phyloP scores from a whole-genome alignment of 2,113 vertebrate genomes.

The Pangasianodon hypophthalmus region DNA sequence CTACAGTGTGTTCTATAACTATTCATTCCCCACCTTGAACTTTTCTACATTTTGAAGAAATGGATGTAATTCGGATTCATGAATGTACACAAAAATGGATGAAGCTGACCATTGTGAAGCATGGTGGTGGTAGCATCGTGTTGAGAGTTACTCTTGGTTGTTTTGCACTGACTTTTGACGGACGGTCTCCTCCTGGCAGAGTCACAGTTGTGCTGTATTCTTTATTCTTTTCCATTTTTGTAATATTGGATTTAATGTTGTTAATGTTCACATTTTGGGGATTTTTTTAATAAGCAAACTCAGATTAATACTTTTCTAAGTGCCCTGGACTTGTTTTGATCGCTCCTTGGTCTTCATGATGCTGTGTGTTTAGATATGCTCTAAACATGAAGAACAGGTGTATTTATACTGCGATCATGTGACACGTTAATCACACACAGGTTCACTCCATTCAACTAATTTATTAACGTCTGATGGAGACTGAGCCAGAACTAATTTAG shows the following conservation, averaged over 20 bases:
- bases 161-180: neutral
- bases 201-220: too few relatives aligned
- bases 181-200: too few relatives aligned
- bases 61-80: neutral
- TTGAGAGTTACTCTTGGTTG: neutral
- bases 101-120: neutral
- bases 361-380: neutral
- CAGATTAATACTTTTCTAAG: neutral
- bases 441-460: neutral
- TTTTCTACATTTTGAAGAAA: too few relatives aligned
- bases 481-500: neutral
- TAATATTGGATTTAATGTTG: neutral
- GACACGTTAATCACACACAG: neutral
- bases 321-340: neutral
- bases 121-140: neutral
- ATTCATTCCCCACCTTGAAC: neutral
- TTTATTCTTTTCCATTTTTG: neutral
- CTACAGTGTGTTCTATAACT: neutral
- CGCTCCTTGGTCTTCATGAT: neutral
- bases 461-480: neutral
- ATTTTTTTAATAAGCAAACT: neutral
- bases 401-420: neutral
- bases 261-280: neutral
- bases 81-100: neutral
- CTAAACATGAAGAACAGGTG: neutral